These are phyloP conservation scores for Eupsilia transversa DNA, from an alignment of 2,888 invertebrate species.

Conservation along the genomic window DNA sequence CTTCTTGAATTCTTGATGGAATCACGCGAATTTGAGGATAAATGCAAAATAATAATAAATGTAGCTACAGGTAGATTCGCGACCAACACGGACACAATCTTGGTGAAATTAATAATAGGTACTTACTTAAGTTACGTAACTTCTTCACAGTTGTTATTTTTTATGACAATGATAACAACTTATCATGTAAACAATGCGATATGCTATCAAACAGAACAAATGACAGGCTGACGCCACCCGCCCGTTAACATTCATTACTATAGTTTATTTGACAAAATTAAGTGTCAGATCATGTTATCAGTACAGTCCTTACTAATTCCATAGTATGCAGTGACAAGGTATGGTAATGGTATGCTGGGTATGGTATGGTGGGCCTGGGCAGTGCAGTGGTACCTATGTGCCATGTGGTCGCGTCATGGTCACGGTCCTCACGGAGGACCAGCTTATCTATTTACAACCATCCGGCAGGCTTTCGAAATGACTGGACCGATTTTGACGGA, in stretches of 20 bases:
- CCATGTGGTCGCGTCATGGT: too few species aligned
- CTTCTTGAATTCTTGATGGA: constrained; percentile 4
- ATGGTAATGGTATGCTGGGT: too few species aligned
- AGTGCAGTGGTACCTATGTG: too few species aligned
- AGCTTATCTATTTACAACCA: too few species aligned
- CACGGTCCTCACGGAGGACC: too few species aligned
- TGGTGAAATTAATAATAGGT: constrained; percentile 7
- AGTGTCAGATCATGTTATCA: neutral
- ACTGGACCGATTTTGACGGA: too few species aligned
- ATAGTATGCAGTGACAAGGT: too few species aligned
- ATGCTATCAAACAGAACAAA: constrained; percentile 1
- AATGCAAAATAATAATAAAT: constrained; percentile 6
- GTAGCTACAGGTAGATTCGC: neutral
- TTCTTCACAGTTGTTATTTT: constrained; percentile 37
- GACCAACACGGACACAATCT: constrained; percentile 22
- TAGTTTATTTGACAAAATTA: neutral
- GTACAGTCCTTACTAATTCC: too few species aligned
- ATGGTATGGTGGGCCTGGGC: too few species aligned
- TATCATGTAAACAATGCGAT: constrained; percentile 20
- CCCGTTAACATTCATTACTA: too few species aligned
- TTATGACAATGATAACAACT: constrained; percentile 12
- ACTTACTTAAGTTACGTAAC: neutral
- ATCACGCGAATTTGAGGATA: neutral
- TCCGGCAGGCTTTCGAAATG: too few species aligned
- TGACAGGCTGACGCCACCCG: constrained; percentile 28